These are phyloP conservation scores for Lamproptera curius DNA, from an alignment of 2,888 invertebrate genomes.

Conservation along the genomic window DNA sequence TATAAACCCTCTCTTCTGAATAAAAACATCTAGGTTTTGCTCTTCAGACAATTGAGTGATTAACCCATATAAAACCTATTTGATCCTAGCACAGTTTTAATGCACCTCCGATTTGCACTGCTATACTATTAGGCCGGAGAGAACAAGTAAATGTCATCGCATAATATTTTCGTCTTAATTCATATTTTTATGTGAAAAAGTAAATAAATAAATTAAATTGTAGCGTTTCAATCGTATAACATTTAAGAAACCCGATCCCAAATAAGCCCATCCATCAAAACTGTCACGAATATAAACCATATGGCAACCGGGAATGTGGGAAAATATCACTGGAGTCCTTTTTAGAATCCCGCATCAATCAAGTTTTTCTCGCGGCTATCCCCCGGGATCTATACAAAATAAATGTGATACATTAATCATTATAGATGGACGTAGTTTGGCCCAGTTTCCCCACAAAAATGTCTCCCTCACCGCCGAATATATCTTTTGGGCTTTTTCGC, in stretches of 20 bases:
- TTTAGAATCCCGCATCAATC: constrained; percentile 60
- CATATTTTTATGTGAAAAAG: too few species aligned
- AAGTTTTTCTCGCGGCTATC: constrained; percentile 50
- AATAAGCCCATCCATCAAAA: constrained; percentile 36
- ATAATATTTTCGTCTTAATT: too few species aligned
- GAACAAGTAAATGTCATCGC: too few species aligned
- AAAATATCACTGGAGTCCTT: constrained; percentile 49
- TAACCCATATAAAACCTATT: too few species aligned
- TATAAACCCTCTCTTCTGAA: too few species aligned
- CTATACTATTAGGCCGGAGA: too few species aligned
- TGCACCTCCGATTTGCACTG: too few species aligned
- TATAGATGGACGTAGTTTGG: constrained; percentile 52
- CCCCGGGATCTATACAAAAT: constrained; percentile 46
- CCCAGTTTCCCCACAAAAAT: constrained; percentile 42
- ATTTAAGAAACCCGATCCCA: constrained; percentile 27
- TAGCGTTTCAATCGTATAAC: not conserved
- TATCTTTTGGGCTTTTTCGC: constrained; percentile 35
- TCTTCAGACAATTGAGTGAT: too few species aligned
- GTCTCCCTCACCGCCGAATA: constrained; percentile 46
- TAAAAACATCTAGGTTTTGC: too few species aligned
- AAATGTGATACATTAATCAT: constrained; percentile 68
- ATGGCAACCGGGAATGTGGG: constrained; percentile 41
- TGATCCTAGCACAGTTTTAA: too few species aligned
- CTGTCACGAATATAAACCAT: constrained; percentile 28
- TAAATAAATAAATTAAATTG: not conserved